A percentile compares a stretch with the other conserved stretches of the same genome.
phyloP scores from a whole-genome alignment of 1,140 invertebrate genomes.

The Panagrolaimus sp. region DNA sequence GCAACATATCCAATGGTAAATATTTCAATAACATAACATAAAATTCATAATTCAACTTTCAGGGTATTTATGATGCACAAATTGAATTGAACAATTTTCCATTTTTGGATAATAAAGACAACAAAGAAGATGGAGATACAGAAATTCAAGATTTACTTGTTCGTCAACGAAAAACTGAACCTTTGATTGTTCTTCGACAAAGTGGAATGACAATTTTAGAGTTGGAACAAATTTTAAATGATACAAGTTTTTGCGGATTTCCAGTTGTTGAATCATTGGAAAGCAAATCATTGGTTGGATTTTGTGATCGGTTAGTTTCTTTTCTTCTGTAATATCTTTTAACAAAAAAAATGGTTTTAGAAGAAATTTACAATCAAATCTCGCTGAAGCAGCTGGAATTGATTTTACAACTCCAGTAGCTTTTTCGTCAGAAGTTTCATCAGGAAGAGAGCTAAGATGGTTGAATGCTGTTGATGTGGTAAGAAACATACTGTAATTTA shows the following conservation, averaged over 20 bases:
- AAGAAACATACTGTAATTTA: neutral
- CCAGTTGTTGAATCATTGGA: conserved; percentile 73
- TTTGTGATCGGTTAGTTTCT: neutral
- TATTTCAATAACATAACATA: neutral
- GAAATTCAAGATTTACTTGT: conserved; percentile 81
- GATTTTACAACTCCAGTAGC: neutral
- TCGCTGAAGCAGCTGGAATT: neutral
- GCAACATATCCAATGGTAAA: conserved; percentile 72
- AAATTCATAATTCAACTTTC: neutral
- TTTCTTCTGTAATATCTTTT: neutral
- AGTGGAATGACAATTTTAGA: conserved; percentile 95
- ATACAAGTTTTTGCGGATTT: conserved; percentile 95
- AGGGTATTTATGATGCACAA: conserved; percentile 81
- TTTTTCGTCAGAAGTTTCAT: neutral
- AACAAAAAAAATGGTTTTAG: neutral
- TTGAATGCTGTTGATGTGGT: conserved; percentile 72
- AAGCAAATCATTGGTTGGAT: neutral
- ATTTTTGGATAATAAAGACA: conserved; percentile 91
- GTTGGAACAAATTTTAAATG: conserved; percentile 76
- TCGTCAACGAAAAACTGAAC: conserved; percentile 76
- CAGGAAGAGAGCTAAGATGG: conserved; percentile 74
- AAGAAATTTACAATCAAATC: neutral
- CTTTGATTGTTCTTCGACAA: conserved; percentile 84
- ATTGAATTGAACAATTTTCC: conserved; percentile 96
- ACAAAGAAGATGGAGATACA: conserved; percentile 89